Percentiles rank a stretch among this genome's conserved stretches.
Conservation (phyloP, 1,140 invertebrate species). For the Ladona fulva region DNA sequence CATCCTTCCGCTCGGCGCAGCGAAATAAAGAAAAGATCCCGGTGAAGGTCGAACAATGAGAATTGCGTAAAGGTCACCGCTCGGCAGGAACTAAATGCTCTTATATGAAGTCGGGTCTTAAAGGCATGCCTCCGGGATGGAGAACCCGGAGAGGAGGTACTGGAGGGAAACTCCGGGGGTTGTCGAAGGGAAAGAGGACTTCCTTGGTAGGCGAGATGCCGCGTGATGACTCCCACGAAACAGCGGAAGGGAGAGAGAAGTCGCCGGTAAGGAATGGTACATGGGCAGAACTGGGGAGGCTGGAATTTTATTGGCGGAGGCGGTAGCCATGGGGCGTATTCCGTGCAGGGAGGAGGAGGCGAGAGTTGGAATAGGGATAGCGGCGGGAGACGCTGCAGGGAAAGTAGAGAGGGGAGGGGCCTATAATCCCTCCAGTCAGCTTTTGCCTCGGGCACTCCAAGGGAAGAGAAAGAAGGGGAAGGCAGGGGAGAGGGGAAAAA, state of each 20-base stretch:
- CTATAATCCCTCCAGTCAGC: slow-evolving; percentile 7
- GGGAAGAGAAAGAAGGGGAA: neutral
- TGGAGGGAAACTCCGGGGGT: neutral
- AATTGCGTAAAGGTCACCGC: neutral
- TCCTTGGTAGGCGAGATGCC: neutral
- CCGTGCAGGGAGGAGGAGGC: neutral
- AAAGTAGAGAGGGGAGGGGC: neutral
- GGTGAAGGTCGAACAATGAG: neutral
- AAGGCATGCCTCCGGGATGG: neutral
- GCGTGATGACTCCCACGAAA: neutral
- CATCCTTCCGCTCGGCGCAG: neutral
- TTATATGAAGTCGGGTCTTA: neutral
- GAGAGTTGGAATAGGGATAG: neutral
- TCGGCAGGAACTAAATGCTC: neutral
- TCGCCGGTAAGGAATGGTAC: neutral
- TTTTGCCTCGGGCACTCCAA: neutral
- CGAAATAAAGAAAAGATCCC: neutral
- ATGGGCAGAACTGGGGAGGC: neutral
- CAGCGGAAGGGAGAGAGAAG: neutral
- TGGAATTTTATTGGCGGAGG: slow-evolving; percentile 8
- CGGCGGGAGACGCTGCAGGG: neutral
- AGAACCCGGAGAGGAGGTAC: neutral
- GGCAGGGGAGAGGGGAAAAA: neutral
- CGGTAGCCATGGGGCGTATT: neutral
- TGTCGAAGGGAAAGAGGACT: neutral